Conservation (phyloP, 2,888 invertebrate species). For the Hypena proboscidalis region DNA sequence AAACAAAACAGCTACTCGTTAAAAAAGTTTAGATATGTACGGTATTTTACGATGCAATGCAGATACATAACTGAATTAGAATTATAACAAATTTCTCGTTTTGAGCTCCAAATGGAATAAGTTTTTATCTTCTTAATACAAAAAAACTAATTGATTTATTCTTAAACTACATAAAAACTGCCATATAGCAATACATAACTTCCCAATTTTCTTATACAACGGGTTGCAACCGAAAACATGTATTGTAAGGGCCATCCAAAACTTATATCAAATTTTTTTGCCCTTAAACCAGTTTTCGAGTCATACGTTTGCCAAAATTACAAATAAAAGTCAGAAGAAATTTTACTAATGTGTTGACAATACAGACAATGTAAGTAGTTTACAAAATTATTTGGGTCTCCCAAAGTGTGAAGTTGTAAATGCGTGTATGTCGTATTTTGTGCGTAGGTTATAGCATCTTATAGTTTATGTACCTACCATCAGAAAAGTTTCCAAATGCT, state of each 20-base stretch:
- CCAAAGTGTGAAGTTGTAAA: slow-evolving; percentile 19
- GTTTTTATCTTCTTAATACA: no score
- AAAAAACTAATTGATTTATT: no score
- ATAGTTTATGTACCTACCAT: no score
- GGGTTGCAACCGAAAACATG: slow-evolving; percentile 2
- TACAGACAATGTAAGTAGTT: slow-evolving; percentile 10
- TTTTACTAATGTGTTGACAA: slow-evolving; percentile 44
- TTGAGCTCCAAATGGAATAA: no score
- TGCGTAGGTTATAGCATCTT: slow-evolving; percentile 3
- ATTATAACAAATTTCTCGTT: no score
- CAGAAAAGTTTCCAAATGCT: no score
- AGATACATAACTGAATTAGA: no score
- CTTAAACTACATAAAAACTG: no score
- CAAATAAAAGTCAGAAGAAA: slow-evolving; percentile 35
- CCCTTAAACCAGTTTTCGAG: slow-evolving; percentile 19
- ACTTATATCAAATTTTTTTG: slow-evolving; percentile 5
- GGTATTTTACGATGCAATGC: no score
- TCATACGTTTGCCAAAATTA: slow-evolving; percentile 13
- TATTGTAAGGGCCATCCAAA: slow-evolving; percentile 3
- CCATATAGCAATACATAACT: no score
- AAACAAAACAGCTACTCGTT: no score
- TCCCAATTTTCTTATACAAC: background rate
- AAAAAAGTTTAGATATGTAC: no score
- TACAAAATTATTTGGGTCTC: slow-evolving; percentile 33
- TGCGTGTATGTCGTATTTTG: slow-evolving; percentile 13